A percentile compares a stretch with the other conserved stretches of the same genome.
phyloP scores from a whole-genome alignment of 2,888 invertebrate genomes.

The Adelognathus sp. region DNA sequence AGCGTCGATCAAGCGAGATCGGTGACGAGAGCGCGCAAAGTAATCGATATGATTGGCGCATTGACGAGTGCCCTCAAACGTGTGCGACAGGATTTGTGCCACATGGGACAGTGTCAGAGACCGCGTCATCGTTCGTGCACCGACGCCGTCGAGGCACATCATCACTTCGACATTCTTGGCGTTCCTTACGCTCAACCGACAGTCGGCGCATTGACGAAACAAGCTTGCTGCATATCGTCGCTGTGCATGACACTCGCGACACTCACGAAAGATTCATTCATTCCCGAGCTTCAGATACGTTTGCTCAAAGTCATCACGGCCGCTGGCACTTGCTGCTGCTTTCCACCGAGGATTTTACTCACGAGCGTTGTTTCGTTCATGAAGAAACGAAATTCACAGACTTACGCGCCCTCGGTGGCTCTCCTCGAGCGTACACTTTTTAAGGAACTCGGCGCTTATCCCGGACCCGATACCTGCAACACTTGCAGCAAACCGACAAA shows the following conservation, averaged over 20 bases:
- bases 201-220: conserved; percentile 73
- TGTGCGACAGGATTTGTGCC: conserved; percentile 83
- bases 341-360: conserved; percentile 83
- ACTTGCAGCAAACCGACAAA: conserved; percentile 70
- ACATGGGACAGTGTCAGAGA: conserved; percentile 83
- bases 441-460: conserved; percentile 83
- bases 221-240: conserved; percentile 84
- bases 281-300: conserved; percentile 80
- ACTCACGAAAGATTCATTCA: conserved; percentile 81
- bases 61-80: conserved; percentile 84
- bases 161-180: conserved; percentile 85
- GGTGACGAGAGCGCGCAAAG: conserved; percentile 81
- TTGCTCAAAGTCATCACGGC: conserved; percentile 83
- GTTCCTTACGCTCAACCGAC: conserved; percentile 80
- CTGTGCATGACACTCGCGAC: conserved; percentile 83
- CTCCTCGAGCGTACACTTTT: conserved; percentile 85
- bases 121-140: conserved; percentile 83
- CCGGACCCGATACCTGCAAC: conserved; percentile 77
- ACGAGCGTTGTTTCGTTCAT: conserved; percentile 82
- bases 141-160: conserved; percentile 80
- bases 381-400: conserved; percentile 68
- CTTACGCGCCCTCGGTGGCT: conserved; percentile 80
- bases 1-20: conserved; percentile 79
- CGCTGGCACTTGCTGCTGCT: conserved; percentile 86
- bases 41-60: conserved; percentile 84